These are phyloP conservation scores for Dallia pectoralis DNA, from an alignment of 2,797 vertebrate species.

Conservation along the genomic window DNA sequence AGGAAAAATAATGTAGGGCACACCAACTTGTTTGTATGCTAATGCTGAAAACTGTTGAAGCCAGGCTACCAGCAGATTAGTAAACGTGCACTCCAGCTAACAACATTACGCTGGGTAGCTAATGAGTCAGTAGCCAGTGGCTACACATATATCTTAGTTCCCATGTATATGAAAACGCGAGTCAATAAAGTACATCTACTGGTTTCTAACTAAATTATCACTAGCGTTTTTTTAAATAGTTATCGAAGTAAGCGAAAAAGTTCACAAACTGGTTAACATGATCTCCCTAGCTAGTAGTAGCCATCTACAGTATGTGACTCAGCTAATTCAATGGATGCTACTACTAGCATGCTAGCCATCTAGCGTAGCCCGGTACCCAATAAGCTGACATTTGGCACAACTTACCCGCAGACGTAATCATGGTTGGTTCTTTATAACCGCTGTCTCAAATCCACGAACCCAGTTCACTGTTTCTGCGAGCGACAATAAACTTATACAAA, in stretches of 20 bases:
- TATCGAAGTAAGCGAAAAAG: background rate
- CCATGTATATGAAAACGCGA: background rate
- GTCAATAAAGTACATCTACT: background rate
- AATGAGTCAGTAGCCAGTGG: background rate
- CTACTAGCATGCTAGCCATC: background rate
- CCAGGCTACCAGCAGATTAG: too few relatives aligned
- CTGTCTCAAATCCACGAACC: constrained; percentile 35
- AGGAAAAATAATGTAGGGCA: too few relatives aligned
- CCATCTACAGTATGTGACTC: constrained; percentile 73
- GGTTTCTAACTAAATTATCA: background rate
- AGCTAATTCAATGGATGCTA: constrained; percentile 77
- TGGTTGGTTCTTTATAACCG: constrained; percentile 52
- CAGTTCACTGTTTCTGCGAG: constrained; percentile 12
- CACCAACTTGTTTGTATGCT: too few relatives aligned
- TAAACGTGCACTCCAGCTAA: too few relatives aligned
- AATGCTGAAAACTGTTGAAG: too few relatives aligned
- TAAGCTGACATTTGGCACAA: constrained; percentile 24
- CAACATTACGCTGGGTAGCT: too few relatives aligned
- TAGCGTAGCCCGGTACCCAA: constrained; percentile 1
- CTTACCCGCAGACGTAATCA: constrained; percentile 83
- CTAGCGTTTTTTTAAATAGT: too few relatives aligned
- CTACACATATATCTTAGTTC: constrained; percentile 8
- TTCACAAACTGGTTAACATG: background rate
- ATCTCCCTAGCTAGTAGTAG: background rate
- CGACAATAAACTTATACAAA: background rate